Percentiles rank a stretch among this genome's conserved stretches.
Evolutionary conservation across 23 tunicate genomes (phyloP).

Genomic region (Ciona savignyi): DNA sequence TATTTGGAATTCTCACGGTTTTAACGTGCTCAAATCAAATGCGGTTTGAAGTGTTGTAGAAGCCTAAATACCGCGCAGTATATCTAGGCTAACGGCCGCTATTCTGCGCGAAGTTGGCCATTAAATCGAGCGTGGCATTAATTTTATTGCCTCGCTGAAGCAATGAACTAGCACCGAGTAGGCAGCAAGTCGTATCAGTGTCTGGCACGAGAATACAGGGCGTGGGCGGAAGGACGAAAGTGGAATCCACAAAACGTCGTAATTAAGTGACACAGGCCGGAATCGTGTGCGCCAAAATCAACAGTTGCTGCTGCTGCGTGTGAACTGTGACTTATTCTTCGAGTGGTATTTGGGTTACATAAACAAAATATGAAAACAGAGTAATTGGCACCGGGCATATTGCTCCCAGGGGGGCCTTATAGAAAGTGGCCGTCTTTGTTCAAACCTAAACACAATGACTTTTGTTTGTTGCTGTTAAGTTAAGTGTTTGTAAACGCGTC

Average conservation of each 20-base stretch:
- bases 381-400: not conserved
- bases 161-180: not conserved
- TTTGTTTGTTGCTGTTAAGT: not conserved
- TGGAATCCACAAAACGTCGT: too few relatives aligned
- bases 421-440: not conserved
- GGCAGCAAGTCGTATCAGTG: too few relatives aligned
- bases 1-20: not conserved
- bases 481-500: not conserved
- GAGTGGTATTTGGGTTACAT: not conserved
- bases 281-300: not conserved
- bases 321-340: not conserved
- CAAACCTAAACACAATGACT: not conserved
- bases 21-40: not conserved
- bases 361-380: not conserved
- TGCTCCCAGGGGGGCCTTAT: constrained; percentile 2
- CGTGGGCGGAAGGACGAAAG: too few relatives aligned
- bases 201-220: too few relatives aligned
- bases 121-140: not conserved
- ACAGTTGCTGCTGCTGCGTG: not conserved
- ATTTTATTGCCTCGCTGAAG: not conserved
- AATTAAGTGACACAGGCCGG: too few relatives aligned
- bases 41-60: too few relatives aligned
- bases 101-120: not conserved
- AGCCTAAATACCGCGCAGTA: not conserved
- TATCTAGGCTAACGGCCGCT: not conserved